Base-by-base conservation (phyloP, 2,888 invertebrate species). In the Philereme transversata region DNA sequence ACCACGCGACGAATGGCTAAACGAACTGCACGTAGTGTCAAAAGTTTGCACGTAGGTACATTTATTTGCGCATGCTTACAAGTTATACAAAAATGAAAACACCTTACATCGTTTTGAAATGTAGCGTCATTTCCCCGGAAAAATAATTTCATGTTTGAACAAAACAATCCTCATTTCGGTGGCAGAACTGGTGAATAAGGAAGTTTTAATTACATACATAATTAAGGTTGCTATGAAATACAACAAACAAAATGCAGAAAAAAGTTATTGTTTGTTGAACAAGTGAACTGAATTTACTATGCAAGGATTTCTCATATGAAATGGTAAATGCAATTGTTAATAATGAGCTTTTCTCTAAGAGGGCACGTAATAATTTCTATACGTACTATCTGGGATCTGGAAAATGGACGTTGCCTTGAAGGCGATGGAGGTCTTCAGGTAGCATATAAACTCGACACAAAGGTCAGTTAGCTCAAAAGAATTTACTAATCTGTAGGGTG, bases 91-190 rank as follows among this genome's bases (percentile, higher is more conserved):
- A 22, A 22, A 1, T 22, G 22, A 36, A 64, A 10, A 0, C 38
- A 33, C 40, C 77, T 75, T 57, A 77, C 77, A 43, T 77, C 73
- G 53, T 61, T 61, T 56, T 70, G 70, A 54, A 67, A 64, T 49
- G 60, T 46, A 41, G 54, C 49, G 9, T 57, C 38, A 22, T 58
- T 65, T 43, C 55, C 65, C 49, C 65, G 48, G 4, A 54, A 46
- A 62, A 65, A 66, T 47, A 67, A 54, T 57, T 67, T 67, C 73
- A 73, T 76, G 51, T 64, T 69, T 56, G 36, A 45, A 4, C 44
- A 34, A 9, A 56, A n/a, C 43, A 40, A 48, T 44, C 53, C 45
- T 60, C 43, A 49, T 11, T 10, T 40, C 22, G n/a, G 8, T 60
- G 52, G 46, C 38, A 45, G 34, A 53, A 53, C 60, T 62, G 61